These are phyloP conservation scores for Cyanoramphus novaezelandiae DNA, from an alignment of 2,113 vertebrate species.

Conservation along the genomic window DNA sequence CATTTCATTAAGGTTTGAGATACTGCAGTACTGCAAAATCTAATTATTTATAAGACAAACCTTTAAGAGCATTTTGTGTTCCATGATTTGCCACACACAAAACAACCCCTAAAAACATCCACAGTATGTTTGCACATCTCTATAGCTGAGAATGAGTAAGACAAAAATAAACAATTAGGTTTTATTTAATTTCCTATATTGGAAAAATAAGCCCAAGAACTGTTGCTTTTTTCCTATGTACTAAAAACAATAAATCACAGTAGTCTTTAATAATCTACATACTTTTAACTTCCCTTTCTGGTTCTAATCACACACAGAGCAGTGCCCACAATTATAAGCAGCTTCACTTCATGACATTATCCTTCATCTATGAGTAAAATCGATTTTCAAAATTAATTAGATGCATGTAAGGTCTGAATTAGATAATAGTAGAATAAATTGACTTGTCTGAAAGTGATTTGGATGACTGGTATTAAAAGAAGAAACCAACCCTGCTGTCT, in stretches of 20 bases:
- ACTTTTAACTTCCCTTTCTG: not conserved
- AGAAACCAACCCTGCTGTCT: not conserved
- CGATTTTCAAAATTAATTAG: not conserved
- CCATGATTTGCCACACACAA: not conserved
- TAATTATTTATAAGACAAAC: not conserved
- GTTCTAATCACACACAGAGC: not conserved
- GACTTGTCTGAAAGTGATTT: not conserved
- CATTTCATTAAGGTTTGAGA: not conserved
- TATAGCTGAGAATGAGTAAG: not conserved
- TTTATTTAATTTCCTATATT: not conserved
- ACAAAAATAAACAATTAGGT: not conserved
- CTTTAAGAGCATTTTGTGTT: not conserved
- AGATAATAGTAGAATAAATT: not conserved
- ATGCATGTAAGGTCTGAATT: not conserved
- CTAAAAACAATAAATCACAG: not conserved
- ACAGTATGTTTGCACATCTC: not conserved
- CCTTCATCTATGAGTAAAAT: conserved; percentile 7
- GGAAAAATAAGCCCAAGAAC: not conserved
- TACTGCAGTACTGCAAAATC: not conserved
- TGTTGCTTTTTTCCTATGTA: not conserved
- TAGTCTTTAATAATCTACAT: not conserved
- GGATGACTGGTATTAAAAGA: not conserved
- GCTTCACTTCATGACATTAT: not conserved
- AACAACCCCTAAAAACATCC: not conserved
- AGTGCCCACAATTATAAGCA: not conserved